Conservation (phyloP, 2,888 invertebrate genomes). For the Parnassius glacialis region DNA sequence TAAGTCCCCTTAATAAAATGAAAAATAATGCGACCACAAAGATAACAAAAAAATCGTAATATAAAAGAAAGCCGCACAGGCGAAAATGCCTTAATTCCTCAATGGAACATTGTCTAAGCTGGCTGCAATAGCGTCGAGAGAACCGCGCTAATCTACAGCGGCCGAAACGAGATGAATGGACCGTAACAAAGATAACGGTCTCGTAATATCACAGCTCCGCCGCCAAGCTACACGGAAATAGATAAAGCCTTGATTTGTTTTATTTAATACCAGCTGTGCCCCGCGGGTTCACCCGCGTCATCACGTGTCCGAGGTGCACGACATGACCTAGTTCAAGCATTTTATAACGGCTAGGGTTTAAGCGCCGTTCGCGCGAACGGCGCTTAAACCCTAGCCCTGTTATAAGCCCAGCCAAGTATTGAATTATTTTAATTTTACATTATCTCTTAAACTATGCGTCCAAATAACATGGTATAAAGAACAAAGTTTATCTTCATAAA, state of each 20-base stretch:
- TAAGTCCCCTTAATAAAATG: neutral
- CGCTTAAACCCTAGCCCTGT: too few species aligned
- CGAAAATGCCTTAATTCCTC: constrained; percentile 4
- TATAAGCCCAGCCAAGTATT: too few species aligned
- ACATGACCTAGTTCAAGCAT: too few species aligned
- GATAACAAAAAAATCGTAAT: neutral
- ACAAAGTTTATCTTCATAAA: too few species aligned
- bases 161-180: constrained; percentile 9
- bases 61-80: neutral
- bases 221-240: constrained; percentile 5
- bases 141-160: neutral
- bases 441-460: too few species aligned
- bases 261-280: too few species aligned
- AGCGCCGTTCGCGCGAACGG: too few species aligned
- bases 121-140: neutral
- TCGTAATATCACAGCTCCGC: constrained; percentile 1
- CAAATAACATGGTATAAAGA: too few species aligned
- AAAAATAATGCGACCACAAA: neutral
- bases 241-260: neutral
- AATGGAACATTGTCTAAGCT: neutral
- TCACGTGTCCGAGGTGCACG: too few species aligned
- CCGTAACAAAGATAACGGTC: constrained; percentile 13
- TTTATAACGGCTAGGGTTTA: too few species aligned
- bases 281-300: too few species aligned
- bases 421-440: too few species aligned